Base-by-base conservation (phyloP, 2,888 invertebrate genomes). In the Glaucopsyche alexis region DNA sequence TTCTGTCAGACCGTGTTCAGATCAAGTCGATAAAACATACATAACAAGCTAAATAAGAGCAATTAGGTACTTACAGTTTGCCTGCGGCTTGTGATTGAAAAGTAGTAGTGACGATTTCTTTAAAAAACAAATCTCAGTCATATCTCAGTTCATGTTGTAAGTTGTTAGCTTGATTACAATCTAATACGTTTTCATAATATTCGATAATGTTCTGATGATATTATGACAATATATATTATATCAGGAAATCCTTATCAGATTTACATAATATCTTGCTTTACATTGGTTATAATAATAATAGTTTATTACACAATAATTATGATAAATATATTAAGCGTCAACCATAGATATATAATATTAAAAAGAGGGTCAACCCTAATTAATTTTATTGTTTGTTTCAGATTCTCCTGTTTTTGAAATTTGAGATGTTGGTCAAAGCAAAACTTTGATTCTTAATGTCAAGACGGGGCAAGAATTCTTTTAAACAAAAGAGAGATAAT, bases 401-500 rank as follows among this genome's bases (percentile, higher is more conserved):
- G 92, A 85, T 88, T 84, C 75, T 74, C 77, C 81, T 79, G 80
- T 78, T 80, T 79, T 75, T 76, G 76, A 80, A 79, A 77, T 77
- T 85, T 87, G 91, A 90, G 85, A 93, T 93, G 93, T 87, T 87
- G 83, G 83, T 82, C 77, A 81, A 81, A 84, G 81, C 81, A 85
- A 87, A 88, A 90, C 88, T 90, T 89, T 92, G 85, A 90, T 85
- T 87, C 85, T 88, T 81, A 85, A 92, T 93, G 93, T 89, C 90
- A 87, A 90, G 81, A 86, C 86, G 82, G 79, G 82, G 81, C 78
- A 83, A 83, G 76, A 78, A 84, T 84, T 86, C 84, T 81, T 80
- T 81, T 80, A 84, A 82, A 79, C 81, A 81, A 84, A 86, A 84
- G 83, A 80, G 82, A 78, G 78, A 86, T 78, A 87, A 84, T 76